Conservation (phyloP, 2,797 vertebrate species). For the Merluccius polli region DNA sequence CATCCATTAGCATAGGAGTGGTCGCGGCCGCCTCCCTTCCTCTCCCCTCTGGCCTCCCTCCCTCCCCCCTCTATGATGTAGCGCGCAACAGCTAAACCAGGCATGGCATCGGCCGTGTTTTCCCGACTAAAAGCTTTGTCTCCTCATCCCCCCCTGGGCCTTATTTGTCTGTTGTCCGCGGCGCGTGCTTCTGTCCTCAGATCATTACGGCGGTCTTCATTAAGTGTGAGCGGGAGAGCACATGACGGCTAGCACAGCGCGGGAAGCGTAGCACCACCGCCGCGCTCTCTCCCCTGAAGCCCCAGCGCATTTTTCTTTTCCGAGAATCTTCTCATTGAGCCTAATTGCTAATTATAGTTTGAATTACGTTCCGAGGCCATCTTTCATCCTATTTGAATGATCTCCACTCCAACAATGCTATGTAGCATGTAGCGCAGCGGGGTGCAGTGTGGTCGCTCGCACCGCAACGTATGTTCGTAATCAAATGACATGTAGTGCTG, state of each 20-base stretch:
- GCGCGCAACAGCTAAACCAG: neutral
- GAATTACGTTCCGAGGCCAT: constrained; percentile 39
- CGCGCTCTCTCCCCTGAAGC: neutral
- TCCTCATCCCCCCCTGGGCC: neutral
- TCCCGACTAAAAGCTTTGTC: neutral
- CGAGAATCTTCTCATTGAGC: constrained; percentile 22
- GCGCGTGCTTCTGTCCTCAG: neutral
- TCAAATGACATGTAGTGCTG: neutral
- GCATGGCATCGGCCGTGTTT: neutral
- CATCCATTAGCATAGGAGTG: neutral
- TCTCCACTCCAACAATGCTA: constrained; percentile 25
- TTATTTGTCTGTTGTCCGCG: neutral
- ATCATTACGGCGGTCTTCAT: constrained; percentile 4
- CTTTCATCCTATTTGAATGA: constrained; percentile 31
- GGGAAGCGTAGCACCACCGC: constrained; percentile 6
- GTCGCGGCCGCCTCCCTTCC: neutral
- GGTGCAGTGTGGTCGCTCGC: neutral
- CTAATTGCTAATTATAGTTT: constrained; percentile 52
- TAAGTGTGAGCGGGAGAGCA: constrained; percentile 22
- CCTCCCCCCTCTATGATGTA: neutral
- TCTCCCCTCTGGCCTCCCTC: too few relatives aligned
- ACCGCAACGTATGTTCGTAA: constrained; percentile 30
- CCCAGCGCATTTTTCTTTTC: neutral
- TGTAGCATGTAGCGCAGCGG: neutral
- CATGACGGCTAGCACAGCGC: constrained; percentile 11